phyloP scores from a whole-genome alignment of 2,888 invertebrate species.

The Mythimna ferrago region DNA sequence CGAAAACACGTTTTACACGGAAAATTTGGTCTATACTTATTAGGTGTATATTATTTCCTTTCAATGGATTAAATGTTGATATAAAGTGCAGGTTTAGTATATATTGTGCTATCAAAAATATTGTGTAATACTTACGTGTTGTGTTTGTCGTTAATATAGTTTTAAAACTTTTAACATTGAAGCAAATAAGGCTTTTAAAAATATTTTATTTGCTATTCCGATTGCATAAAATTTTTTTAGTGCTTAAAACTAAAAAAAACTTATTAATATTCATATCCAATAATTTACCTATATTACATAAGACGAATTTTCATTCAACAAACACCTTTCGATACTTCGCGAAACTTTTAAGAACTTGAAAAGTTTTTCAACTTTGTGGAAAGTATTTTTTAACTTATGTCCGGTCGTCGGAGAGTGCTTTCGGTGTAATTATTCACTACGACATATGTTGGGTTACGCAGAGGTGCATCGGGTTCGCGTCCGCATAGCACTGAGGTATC shows the following conservation, averaged over 20 bases:
- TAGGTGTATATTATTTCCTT: not conserved
- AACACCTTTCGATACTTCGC: conserved; percentile 66
- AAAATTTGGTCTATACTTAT: not conserved
- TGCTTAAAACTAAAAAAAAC: conserved; percentile 26
- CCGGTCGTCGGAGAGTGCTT: conserved; percentile 52
- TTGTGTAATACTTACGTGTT: conserved; percentile 34
- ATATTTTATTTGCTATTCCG: not conserved
- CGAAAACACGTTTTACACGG: not conserved
- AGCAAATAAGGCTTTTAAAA: not conserved
- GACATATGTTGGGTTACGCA: conserved; percentile 64
- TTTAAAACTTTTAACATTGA: conserved; percentile 31
- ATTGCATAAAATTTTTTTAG: not conserved
- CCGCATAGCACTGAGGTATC: conserved; percentile 79
- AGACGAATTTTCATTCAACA: conserved; percentile 71
- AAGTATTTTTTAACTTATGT: conserved; percentile 56
- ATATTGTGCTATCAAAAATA: not conserved
- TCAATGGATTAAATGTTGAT: not conserved
- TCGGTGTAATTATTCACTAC: conserved; percentile 68
- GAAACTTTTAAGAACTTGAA: conserved; percentile 65
- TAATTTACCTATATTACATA: conserved; percentile 49
- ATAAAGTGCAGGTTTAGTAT: not conserved
- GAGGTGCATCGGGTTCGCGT: conserved; percentile 82
- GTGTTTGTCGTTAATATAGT: not conserved
- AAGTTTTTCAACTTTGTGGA: conserved; percentile 63
- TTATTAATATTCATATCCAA: conserved; percentile 26